Evolutionary conservation across 2,113 vertebrate genomes (phyloP).

Genomic region (Actinemys pallida): DNA sequence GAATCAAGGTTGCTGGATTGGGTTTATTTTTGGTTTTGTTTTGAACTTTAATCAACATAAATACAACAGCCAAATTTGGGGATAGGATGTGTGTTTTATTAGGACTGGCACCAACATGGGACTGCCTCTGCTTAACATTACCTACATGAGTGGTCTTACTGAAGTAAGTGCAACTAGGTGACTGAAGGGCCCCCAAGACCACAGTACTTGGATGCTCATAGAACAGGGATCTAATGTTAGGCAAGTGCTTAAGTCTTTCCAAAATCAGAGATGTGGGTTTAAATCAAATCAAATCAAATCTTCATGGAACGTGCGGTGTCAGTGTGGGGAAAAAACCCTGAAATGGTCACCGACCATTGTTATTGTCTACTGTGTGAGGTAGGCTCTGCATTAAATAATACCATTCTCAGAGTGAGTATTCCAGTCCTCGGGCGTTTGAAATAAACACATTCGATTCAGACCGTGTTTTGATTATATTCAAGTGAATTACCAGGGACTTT

Average conservation of each 20-base stretch:
- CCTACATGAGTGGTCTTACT: not conserved
- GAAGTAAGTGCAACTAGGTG: not conserved
- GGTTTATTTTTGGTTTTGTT: not conserved
- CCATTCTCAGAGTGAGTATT: not conserved
- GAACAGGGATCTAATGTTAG: not conserved
- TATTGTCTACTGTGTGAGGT: not conserved
- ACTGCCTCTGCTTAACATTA: not conserved
- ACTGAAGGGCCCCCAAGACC: not conserved
- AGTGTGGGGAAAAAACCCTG: not conserved
- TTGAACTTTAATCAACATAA: not conserved
- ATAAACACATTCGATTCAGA: not conserved
- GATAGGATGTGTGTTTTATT: not conserved
- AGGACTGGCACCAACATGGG: not conserved
- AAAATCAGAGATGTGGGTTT: not conserved
- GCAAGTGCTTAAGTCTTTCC: not conserved
- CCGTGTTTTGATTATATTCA: conserved; percentile 42
- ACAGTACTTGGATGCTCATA: not conserved
- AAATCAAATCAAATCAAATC: not conserved
- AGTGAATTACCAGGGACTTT: conserved; percentile 55
- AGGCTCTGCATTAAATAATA: not conserved
- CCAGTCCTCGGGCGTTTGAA: not conserved
- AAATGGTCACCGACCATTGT: not conserved
- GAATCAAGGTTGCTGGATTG: not conserved
- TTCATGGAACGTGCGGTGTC: not conserved
- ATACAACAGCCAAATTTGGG: not conserved